Evolutionary conservation across 2,113 vertebrate species (phyloP).

Genomic region (Sterrhoptilus dennistouni): DNA sequence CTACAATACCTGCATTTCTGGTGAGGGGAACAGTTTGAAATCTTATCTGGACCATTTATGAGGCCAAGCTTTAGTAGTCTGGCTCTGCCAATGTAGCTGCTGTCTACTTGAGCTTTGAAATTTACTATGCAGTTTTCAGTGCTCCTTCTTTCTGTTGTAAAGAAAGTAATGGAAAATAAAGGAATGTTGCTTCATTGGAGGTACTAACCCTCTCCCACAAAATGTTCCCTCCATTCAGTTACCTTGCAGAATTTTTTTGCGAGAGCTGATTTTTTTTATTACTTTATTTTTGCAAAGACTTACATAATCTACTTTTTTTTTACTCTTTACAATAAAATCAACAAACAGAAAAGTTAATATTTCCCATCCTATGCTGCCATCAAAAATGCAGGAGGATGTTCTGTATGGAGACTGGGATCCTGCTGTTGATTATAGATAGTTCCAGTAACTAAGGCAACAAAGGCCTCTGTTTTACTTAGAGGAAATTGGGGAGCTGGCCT

Average conservation of each 20-base stretch:
- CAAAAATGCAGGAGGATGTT: not conserved
- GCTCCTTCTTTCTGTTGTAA: not conserved
- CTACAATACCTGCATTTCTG: not conserved
- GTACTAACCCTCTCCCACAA: not conserved
- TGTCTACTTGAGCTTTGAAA: not conserved
- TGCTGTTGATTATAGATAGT: constrained; percentile 24
- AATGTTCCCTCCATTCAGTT: not conserved
- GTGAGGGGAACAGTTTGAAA: not conserved
- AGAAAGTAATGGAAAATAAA: not conserved
- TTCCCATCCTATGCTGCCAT: not conserved
- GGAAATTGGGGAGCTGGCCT: constrained; percentile 37
- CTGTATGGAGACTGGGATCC: not conserved
- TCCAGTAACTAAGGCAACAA: constrained; percentile 53
- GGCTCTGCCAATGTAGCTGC: not conserved
- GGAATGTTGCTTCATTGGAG: not conserved
- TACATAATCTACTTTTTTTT: not conserved
- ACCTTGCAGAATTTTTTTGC: not conserved
- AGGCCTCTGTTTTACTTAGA: constrained; percentile 13
- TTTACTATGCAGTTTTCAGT: not conserved
- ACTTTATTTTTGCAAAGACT: not conserved
- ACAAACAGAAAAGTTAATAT: not conserved
- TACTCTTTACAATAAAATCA: not conserved
- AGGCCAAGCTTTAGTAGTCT: not conserved
- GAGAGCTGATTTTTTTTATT: not conserved
- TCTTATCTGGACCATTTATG: not conserved